phyloP scores from a whole-genome alignment of 2,113 vertebrate genomes.

The Dipodomys merriami region DNA sequence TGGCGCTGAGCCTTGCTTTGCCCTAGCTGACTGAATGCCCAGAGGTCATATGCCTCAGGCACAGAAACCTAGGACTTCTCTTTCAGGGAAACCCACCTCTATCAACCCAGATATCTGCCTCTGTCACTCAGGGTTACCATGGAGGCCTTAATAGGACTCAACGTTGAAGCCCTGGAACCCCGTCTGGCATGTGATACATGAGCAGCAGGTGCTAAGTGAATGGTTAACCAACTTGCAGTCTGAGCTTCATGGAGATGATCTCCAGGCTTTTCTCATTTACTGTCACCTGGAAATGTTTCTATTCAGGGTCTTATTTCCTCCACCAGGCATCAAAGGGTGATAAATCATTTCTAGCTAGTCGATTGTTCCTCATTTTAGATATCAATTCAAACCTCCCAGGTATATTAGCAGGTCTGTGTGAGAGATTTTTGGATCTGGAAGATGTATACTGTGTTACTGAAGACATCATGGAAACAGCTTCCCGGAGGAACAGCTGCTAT shows the following conservation, averaged over 20 bases:
- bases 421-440: neutral
- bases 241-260: neutral
- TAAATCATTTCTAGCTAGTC: neutral
- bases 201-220: neutral
- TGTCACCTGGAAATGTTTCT: neutral
- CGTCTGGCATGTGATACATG: neutral
- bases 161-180: neutral
- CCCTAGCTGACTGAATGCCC: neutral
- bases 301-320: neutral
- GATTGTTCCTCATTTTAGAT: neutral
- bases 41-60: neutral
- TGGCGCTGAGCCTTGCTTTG: neutral
- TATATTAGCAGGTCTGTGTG: neutral
- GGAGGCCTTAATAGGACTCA: neutral
- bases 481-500: neutral
- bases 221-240: neutral
- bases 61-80: neutral
- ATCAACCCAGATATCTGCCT: neutral
- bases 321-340: neutral
- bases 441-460: neutral
- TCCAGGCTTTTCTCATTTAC: neutral
- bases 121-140: neutral
- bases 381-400: neutral
- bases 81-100: rapidly evolving
- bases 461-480: neutral